Conservation (phyloP, 2,113 vertebrate species). For the Lepidothrix coronata region DNA sequence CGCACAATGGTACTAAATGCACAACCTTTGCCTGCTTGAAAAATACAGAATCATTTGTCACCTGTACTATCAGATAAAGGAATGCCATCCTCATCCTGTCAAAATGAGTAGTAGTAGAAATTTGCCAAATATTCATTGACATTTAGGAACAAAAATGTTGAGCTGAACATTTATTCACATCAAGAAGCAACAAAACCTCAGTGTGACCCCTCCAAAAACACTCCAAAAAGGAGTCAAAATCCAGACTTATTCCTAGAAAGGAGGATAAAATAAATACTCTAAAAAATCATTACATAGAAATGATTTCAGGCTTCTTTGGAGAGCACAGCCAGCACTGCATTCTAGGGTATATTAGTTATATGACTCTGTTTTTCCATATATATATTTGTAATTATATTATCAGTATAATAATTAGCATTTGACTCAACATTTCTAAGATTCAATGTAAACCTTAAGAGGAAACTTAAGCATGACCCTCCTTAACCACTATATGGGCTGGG, state of each 20-base stretch:
- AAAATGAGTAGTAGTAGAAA: not conserved
- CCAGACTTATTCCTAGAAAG: not conserved
- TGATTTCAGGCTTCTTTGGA: not conserved
- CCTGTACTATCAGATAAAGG: not conserved
- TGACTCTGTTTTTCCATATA: not conserved
- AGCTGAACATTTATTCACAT: not conserved
- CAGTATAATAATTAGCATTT: not conserved
- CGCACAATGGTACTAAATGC: not conserved
- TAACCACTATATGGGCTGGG: not conserved
- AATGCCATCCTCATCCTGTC: not conserved
- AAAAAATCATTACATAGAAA: not conserved
- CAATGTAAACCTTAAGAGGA: not conserved
- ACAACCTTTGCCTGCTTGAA: not conserved
- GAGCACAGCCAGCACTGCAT: not conserved
- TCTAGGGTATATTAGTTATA: not conserved
- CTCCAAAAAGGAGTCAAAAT: not conserved
- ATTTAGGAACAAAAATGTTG: not conserved
- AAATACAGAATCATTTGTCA: not conserved
- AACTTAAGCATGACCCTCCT: not conserved
- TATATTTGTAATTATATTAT: not conserved
- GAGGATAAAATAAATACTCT: not conserved
- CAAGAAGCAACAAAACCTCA: not conserved
- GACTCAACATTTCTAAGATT: not conserved
- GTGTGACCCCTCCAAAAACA: not conserved
- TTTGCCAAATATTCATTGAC: not conserved